Evolutionary conservation across 92 coral and sea anemone species (phyloP).

Genomic region (Paragorgia papillata): DNA sequence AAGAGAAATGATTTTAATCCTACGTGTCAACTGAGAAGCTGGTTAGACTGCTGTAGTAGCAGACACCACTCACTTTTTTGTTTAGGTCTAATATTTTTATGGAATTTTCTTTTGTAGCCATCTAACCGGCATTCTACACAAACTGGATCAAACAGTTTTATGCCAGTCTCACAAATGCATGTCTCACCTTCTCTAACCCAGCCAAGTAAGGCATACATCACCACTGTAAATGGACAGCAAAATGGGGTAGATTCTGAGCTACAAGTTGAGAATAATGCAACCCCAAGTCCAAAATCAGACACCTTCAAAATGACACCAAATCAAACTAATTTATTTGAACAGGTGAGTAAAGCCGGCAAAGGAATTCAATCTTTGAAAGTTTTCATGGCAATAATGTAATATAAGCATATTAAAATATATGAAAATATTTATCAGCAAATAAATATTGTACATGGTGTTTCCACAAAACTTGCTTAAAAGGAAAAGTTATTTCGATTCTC

Average conservation of each 20-base stretch:
- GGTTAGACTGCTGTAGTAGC: too few relatives aligned
- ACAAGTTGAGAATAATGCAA: background rate
- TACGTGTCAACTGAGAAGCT: too few relatives aligned
- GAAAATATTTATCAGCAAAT: too few relatives aligned
- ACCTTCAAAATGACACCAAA: constrained; percentile 19
- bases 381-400: too few relatives aligned
- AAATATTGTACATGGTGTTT: too few relatives aligned
- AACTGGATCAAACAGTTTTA: background rate
- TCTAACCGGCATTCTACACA: background rate
- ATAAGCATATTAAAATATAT: background rate
- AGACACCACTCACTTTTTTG: background rate
- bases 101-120: background rate
- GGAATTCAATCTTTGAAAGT: background rate
- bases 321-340: background rate
- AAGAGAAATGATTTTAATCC: too few relatives aligned
- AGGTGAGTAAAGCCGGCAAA: background rate
- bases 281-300: background rate
- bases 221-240: constrained; percentile 1
- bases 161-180: background rate
- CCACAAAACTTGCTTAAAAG: too few relatives aligned
- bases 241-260: background rate
- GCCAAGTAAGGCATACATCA: background rate
- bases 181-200: background rate
- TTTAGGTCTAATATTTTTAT: background rate
- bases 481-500: too few relatives aligned